Evolutionary conservation across 2,797 vertebrate species (phyloP).

Genomic region (Micrastur ruficollis): DNA sequence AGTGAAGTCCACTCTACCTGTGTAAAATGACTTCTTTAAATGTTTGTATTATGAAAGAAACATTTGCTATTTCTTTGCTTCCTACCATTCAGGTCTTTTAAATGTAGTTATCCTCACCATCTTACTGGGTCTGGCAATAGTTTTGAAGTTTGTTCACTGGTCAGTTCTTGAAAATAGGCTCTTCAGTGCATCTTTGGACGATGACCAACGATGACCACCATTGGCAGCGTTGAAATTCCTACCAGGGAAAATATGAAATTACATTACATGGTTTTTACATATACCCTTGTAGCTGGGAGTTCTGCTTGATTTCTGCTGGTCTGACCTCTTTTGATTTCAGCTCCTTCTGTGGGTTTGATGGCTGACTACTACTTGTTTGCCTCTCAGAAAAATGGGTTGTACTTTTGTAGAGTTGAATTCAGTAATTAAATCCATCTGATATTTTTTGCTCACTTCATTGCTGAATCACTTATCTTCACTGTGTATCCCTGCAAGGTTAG

Average conservation of each 20-base stretch:
- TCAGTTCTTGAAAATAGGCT: conserved; percentile 41
- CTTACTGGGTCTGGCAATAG: conserved; percentile 68
- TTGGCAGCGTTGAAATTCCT: conserved; percentile 21
- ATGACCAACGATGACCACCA: not conserved
- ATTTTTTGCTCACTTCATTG: not conserved
- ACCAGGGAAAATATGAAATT: not conserved
- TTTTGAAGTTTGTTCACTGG: conserved; percentile 29
- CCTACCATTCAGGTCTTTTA: conserved; percentile 64
- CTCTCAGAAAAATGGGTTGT: not conserved
- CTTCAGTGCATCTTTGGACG: conserved; percentile 19
- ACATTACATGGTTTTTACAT: not conserved
- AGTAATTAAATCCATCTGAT: not conserved
- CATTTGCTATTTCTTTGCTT: conserved; percentile 57
- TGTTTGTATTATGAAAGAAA: conserved; percentile 49
- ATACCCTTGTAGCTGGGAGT: not conserved
- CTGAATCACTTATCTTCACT: not conserved
- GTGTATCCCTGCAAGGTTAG: not conserved
- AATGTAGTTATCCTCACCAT: conserved; percentile 73
- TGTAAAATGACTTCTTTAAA: conserved; percentile 59
- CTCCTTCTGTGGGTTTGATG: conserved; percentile 25
- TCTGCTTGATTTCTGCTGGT: conserved; percentile 43
- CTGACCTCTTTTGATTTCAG: conserved; percentile 50
- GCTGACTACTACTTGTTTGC: not conserved
- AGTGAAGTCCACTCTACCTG: conserved; percentile 64
- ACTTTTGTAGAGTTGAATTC: not conserved